Conservation (phyloP, 2,888 invertebrate genomes). For the Gisinianus flammeolus region DNA sequence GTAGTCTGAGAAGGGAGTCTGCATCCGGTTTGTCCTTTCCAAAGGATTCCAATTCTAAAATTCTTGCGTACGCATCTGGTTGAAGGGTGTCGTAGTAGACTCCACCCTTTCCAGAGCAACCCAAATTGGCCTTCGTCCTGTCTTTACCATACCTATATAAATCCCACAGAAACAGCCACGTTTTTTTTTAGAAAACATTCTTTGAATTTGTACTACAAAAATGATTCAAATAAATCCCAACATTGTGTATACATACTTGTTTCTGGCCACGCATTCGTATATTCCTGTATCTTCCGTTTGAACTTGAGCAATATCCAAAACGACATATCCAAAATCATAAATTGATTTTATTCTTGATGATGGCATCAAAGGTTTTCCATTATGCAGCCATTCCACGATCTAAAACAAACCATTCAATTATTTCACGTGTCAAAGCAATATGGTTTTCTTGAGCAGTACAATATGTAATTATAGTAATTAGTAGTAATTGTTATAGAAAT, state of each 20-base stretch:
- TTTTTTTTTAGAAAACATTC: background rate
- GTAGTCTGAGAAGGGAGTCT: slow-evolving; percentile 60
- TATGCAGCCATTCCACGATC: slow-evolving; percentile 75
- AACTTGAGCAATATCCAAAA: slow-evolving; percentile 82
- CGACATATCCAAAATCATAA: slow-evolving; percentile 93
- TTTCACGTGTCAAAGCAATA: background rate
- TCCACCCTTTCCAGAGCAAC: slow-evolving; percentile 82
- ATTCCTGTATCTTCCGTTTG: slow-evolving; percentile 69
- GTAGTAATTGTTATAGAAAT: too few species aligned
- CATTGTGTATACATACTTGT: slow-evolving; percentile 72
- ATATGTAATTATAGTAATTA: too few species aligned
- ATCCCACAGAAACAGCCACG: background rate
- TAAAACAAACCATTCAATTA: too few species aligned
- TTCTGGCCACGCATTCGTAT: slow-evolving; percentile 89
- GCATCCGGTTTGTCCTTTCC: slow-evolving; percentile 70
- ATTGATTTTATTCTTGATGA: slow-evolving; percentile 91
- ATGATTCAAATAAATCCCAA: too few species aligned
- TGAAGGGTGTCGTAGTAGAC: slow-evolving; percentile 88
- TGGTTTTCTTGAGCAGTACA: background rate
- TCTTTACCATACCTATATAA: slow-evolving; percentile 76
- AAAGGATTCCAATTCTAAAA: slow-evolving; percentile 80
- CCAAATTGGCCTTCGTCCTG: slow-evolving; percentile 81
- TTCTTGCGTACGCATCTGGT: slow-evolving; percentile 86
- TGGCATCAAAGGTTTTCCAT: slow-evolving; percentile 86
- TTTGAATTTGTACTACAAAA: background rate